Evolutionary conservation across 2,113 vertebrate species (phyloP), one percentile per base, ranked within the genome.

Genomic region (Dasyprocta punctata): DNA sequence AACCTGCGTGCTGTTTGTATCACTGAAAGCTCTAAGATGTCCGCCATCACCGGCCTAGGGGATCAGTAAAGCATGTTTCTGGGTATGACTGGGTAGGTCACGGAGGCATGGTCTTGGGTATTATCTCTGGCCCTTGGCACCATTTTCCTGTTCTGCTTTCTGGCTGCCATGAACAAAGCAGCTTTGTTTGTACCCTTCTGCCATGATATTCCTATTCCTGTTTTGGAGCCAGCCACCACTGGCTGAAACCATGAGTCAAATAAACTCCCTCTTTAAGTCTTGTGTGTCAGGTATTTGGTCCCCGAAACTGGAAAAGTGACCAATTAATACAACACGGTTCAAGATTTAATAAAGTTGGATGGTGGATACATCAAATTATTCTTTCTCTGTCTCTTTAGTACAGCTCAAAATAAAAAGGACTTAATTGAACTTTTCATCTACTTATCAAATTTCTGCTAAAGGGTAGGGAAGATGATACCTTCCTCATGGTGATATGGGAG

Each of bases 401-500:
- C 2, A 82, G 30, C 20, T 81, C 17, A 65, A 67, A 60, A 47
- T 78, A 44, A 96, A 88, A 78, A 92, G 60, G 2, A 60, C 47
- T 89, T 80, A 33, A 73, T 1, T 52, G 26, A 83, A 11, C 30
- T n/a, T 92, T 83, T 88, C 9, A 33, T 69, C 47, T 47, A 30
- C 22, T 75, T 41, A 24, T 10, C 94, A 61, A 41, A 49, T 90
- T 92, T 95, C 22, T 92, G 0, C 60, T 80, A 24, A 58, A 99
- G 98, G 97, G 97, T 26, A 98, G 97, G 89, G 96, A 98, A 73
- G 81, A 86, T 36, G 97, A 98, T 36, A 4, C 60, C 17, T 54
- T 54, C 47, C 97, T 99, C 0, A 7, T 3, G 30, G 97, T 98
- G 78, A 87, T 98, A 2, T 99, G 98, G 98, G 49, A 98, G 63